A percentile compares a stretch with the other conserved stretches of the same genome.
Conservation (phyloP, 2,888 invertebrate genomes). For the Hydroisotoma schaefferi region DNA sequence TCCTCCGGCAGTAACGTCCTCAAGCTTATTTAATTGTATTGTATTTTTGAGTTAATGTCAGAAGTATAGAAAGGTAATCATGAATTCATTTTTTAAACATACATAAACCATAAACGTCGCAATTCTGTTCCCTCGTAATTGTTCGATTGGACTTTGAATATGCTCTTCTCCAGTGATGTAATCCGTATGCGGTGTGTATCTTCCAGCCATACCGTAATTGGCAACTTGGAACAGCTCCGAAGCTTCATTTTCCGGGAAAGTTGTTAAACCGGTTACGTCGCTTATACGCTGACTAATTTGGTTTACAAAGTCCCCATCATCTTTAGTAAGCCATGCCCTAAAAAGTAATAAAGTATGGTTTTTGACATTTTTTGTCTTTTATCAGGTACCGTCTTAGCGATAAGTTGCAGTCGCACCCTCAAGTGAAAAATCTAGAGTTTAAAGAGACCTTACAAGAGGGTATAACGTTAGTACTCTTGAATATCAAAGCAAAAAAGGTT, state of each 20-base stretch:
- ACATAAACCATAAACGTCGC: conserved; percentile 50
- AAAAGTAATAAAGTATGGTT: neutral
- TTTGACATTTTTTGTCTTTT: neutral
- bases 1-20: conserved; percentile 49
- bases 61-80: neutral
- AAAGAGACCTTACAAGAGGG: too few species aligned
- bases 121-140: conserved; percentile 48
- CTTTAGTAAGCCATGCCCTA: conserved; percentile 50
- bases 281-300: conserved; percentile 41
- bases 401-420: too few species aligned
- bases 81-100: conserved; percentile 7
- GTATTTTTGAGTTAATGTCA: conserved; percentile 1
- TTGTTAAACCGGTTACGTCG: conserved; percentile 41
- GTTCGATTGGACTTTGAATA: conserved; percentile 42
- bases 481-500: too few species aligned
- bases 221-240: conserved; percentile 49
- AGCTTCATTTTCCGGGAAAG: conserved; percentile 47
- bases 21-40: conserved; percentile 43
- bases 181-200: conserved; percentile 49
- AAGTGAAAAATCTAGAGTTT: too few species aligned
- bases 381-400: too few species aligned
- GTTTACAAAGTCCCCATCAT: conserved; percentile 43
- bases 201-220: conserved; percentile 50
- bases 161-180: conserved; percentile 45
- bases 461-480: too few species aligned